phyloP scores from a whole-genome alignment of 2,113 vertebrate genomes.

The Trematomus loennbergii region DNA sequence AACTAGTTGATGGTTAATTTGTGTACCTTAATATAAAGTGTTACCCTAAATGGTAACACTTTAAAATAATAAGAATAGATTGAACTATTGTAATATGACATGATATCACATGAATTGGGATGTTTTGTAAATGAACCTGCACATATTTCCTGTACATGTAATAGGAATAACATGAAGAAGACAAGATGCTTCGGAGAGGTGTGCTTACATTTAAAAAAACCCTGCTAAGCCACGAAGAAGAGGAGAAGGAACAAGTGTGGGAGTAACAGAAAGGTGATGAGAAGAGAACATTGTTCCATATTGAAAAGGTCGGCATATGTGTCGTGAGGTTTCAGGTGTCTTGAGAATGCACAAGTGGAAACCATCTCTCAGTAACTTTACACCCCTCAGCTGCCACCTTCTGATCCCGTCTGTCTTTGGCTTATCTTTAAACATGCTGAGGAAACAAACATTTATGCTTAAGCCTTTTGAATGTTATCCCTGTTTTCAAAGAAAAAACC shows the following conservation, averaged over 20 bases:
- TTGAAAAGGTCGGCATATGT: conserved; percentile 38
- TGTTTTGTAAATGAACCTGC: background rate
- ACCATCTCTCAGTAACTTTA: conserved; percentile 53
- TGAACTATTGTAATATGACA: background rate
- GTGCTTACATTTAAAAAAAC: background rate
- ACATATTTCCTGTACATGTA: background rate
- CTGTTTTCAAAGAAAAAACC: background rate
- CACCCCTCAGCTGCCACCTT: conserved; percentile 19
- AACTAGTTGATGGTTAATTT: too few relatives aligned
- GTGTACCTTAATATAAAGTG: too few relatives aligned
- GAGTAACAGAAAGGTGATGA: background rate
- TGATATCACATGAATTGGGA: background rate
- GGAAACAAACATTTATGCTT: conserved; percentile 4
- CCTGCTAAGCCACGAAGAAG: too few relatives aligned
- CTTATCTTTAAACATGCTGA: conserved; percentile 43
- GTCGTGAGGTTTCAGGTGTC: conserved; percentile 51
- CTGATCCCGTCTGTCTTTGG: conserved; percentile 27
- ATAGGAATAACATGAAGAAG: background rate
- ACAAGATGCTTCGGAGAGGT: background rate
- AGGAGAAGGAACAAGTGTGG: conserved; percentile 1
- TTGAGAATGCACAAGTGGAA: conserved; percentile 48
- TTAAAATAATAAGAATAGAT: too few relatives aligned
- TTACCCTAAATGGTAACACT: too few relatives aligned
- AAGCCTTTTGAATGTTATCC: background rate
- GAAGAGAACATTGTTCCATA: conserved; percentile 42